Evolutionary conservation across 2,797 vertebrate genomes (phyloP).

Genomic region (Luscinia megarhynchos): DNA sequence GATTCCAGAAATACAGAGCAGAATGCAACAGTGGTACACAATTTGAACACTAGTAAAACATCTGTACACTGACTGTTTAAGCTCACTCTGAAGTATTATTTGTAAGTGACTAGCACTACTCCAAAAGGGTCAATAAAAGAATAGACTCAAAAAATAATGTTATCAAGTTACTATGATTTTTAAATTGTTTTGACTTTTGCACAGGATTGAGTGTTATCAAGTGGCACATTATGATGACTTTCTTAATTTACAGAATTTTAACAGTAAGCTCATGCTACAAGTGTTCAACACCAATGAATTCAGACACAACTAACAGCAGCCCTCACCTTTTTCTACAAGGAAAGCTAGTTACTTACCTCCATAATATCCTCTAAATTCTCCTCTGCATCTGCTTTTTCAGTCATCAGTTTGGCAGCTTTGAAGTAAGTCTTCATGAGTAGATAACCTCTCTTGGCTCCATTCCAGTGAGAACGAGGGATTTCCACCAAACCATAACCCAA

Average conservation of each 20-base stretch:
- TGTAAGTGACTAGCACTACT: neutral
- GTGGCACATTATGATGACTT: neutral
- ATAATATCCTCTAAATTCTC: constrained; percentile 97
- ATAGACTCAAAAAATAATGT: neutral
- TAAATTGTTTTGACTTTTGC: neutral
- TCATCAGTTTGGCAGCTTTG: constrained; percentile 96
- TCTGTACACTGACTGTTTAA: neutral
- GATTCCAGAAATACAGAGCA: neutral
- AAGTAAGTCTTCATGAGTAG: constrained; percentile 96
- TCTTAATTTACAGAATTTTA: neutral
- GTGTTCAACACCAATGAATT: neutral
- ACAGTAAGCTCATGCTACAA: neutral
- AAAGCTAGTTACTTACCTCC: constrained; percentile 82
- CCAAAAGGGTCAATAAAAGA: neutral
- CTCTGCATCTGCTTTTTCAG: constrained; percentile 95
- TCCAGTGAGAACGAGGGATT: constrained; percentile 96
- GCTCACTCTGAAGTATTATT: neutral
- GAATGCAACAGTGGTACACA: neutral
- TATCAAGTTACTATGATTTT: neutral
- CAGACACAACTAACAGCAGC: neutral
- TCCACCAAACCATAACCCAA: constrained; percentile 96
- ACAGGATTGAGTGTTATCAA: neutral
- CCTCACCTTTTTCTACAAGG: neutral
- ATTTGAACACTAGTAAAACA: neutral
- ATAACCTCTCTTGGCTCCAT: constrained; percentile 89